Percentiles rank a stretch among this genome's conserved stretches.
phyloP scores from a whole-genome alignment of 2,113 vertebrate genomes.

The Oxyura jamaicensis region DNA sequence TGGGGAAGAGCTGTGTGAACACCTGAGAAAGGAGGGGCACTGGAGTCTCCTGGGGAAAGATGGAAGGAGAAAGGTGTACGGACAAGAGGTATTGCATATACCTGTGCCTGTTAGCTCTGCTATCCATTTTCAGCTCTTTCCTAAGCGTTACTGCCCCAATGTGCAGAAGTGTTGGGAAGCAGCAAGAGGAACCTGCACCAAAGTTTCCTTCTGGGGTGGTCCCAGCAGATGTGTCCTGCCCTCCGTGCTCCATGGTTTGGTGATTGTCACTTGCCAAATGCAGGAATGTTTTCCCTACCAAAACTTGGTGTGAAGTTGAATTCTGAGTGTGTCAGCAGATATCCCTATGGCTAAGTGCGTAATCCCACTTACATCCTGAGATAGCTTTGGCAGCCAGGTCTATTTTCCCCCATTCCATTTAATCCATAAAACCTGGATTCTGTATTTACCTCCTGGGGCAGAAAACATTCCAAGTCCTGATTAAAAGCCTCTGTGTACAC shows the following conservation, averaged over 20 bases:
- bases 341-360: not conserved
- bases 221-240: constrained; percentile 11
- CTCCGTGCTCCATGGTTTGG: not conserved
- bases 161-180: not conserved
- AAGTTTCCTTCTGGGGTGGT: constrained; percentile 30
- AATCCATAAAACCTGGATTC: constrained; percentile 53
- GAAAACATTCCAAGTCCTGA: constrained; percentile 37
- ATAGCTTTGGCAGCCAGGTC: constrained; percentile 33
- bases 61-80: not conserved
- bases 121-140: not conserved
- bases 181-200: not conserved
- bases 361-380: constrained; percentile 26
- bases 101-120: not conserved
- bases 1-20: not conserved
- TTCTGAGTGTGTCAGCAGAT: constrained; percentile 48
- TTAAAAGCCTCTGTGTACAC: constrained; percentile 48
- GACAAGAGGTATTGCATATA: rapidly evolving
- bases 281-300: constrained; percentile 26
- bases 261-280: not conserved
- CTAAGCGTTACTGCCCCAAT: not conserved
- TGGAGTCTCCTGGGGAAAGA: not conserved
- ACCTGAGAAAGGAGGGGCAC: rapidly evolving
- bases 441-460: constrained; percentile 34
- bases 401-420: constrained; percentile 5
- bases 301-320: constrained; percentile 20